These are phyloP conservation scores for Pungitius pungitius DNA, from an alignment of 2,113 vertebrate species.

Conservation along the genomic window DNA sequence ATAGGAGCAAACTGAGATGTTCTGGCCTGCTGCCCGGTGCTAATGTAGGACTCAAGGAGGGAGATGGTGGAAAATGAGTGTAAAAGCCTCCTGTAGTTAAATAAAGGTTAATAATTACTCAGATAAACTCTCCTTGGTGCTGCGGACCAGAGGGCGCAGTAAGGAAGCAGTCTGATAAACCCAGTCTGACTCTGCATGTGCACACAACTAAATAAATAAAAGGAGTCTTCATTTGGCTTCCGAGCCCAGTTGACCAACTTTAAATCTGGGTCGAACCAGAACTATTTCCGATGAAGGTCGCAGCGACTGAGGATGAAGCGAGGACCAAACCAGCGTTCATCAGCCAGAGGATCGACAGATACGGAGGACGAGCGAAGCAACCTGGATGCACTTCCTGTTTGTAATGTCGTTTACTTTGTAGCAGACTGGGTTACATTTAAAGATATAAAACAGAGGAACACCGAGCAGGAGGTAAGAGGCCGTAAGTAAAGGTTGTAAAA, in stretches of 20 bases:
- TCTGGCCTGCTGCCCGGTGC: constrained; percentile 14
- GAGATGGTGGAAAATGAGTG: constrained; percentile 6
- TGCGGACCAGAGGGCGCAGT: neutral
- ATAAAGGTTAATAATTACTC: constrained; percentile 65
- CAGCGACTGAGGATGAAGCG: neutral
- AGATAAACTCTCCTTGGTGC: neutral
- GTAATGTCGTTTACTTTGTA: constrained; percentile 20
- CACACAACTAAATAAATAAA: no score
- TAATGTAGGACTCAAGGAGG: constrained; percentile 18
- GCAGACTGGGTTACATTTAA: no score
- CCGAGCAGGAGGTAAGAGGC: no score
- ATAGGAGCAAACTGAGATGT: neutral
- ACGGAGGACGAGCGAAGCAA: constrained; percentile 5
- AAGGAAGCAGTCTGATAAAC: no score
- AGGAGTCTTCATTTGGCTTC: neutral
- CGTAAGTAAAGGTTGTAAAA: no score
- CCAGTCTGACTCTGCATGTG: neutral
- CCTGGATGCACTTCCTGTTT: constrained; percentile 8
- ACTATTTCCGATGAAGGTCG: neutral
- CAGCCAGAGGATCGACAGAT: neutral
- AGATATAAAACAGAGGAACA: no score
- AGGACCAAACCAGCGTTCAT: neutral
- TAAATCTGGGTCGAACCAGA: constrained; percentile 37
- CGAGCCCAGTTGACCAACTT: neutral
- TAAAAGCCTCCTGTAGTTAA: constrained; percentile 27